Evolutionary conservation across 2,797 vertebrate species (phyloP).

Genomic region (Caiman crocodilus): DNA sequence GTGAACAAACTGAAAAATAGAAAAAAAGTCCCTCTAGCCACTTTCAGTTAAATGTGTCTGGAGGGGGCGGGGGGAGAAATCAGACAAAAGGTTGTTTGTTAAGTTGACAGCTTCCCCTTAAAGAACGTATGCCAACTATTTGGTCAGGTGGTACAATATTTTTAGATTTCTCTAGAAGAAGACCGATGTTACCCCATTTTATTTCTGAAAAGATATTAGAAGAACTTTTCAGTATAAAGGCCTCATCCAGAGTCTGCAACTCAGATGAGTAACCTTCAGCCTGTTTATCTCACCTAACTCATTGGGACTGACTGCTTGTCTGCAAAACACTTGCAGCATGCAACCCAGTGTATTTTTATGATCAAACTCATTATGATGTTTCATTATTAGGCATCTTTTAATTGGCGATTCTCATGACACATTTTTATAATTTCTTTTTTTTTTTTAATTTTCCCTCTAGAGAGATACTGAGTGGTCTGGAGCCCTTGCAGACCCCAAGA

Average conservation of each 20-base stretch:
- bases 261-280: conserved; percentile 31
- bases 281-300: neutral
- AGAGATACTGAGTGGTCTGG: neutral
- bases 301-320: neutral
- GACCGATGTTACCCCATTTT: conserved; percentile 1
- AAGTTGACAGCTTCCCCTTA: neutral
- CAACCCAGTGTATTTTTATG: neutral
- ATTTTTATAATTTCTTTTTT: neutral
- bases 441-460: neutral
- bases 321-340: neutral
- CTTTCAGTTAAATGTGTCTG: neutral
- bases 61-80: neutral
- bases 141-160: neutral
- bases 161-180: conserved; percentile 30
- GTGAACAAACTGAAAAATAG: neutral
- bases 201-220: neutral
- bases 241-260: neutral
- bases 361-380: neutral
- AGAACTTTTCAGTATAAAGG: conserved; percentile 15
- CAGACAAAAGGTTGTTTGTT: neutral
- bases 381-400: neutral
- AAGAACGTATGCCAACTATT: neutral
- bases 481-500: conserved; percentile 25
- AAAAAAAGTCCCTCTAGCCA: neutral
- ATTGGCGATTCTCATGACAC: neutral